These are phyloP conservation scores for Netelia inedita DNA, from an alignment of 2,888 invertebrate species.

Conservation along the genomic window DNA sequence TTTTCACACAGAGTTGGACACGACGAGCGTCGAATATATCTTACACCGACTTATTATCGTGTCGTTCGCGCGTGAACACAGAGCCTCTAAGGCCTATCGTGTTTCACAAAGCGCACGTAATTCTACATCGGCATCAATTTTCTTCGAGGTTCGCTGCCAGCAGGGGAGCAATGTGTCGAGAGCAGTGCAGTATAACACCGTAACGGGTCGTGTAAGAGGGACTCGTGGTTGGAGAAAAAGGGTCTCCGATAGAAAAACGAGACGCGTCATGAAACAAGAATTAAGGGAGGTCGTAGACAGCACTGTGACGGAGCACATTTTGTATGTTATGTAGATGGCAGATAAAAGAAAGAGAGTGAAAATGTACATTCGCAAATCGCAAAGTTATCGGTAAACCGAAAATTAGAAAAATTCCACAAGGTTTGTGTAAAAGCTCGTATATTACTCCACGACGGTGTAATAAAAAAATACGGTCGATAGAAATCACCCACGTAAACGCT, in stretches of 20 bases:
- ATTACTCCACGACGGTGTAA: too few species aligned
- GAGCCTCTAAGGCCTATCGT: slow-evolving; percentile 52
- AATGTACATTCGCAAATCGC: background rate
- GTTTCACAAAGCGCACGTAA: slow-evolving; percentile 66
- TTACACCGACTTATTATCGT: slow-evolving; percentile 66
- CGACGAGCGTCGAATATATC: slow-evolving; percentile 45
- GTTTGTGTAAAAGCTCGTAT: too few species aligned
- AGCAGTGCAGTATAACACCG: slow-evolving; percentile 24
- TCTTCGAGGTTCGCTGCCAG: slow-evolving; percentile 56
- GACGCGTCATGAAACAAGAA: slow-evolving; percentile 41
- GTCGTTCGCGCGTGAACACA: slow-evolving; percentile 52
- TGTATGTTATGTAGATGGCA: background rate
- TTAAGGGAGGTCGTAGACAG: slow-evolving; percentile 6
- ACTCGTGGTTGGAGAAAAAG: slow-evolving; percentile 42
- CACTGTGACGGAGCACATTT: slow-evolving; percentile 5
- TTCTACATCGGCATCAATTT: slow-evolving; percentile 71
- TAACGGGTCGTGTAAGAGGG: slow-evolving; percentile 39
- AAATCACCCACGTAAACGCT: too few species aligned
- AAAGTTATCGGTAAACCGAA: too few species aligned
- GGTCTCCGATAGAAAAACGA: slow-evolving; percentile 34
- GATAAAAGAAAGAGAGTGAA: background rate
- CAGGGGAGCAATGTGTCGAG: slow-evolving; percentile 6
- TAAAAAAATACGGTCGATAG: too few species aligned
- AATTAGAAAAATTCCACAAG: too few species aligned
- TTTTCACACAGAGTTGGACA: background rate